These are phyloP conservation scores for Tokudaia tokunoshimensis DNA, from an alignment of 2,797 vertebrate genomes.

Conservation along the genomic window DNA sequence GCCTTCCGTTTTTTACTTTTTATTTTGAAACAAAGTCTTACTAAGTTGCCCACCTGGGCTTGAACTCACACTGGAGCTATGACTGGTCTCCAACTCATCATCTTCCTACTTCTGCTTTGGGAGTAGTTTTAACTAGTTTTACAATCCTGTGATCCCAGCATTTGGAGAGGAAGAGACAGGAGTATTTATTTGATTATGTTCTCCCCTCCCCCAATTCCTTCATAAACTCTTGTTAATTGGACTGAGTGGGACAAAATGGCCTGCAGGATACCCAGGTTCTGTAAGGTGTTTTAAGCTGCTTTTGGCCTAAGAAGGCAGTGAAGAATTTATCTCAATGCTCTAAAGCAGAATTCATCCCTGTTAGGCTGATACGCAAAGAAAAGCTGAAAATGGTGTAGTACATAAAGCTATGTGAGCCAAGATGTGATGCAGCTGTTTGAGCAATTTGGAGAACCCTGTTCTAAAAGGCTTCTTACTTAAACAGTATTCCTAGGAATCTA, in stretches of 20 bases:
- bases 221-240: constrained; percentile 44
- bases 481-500: constrained; percentile 75
- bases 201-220: neutral
- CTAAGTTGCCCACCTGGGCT: neutral
- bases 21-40: neutral
- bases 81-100: neutral
- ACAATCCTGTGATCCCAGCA: neutral
- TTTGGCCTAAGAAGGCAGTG: constrained; percentile 20
- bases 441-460: constrained; percentile 59
- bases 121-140: neutral
- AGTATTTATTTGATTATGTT: neutral
- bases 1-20: neutral
- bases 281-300: constrained; percentile 12
- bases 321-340: neutral
- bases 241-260: constrained; percentile 20
- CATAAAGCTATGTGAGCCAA: neutral
- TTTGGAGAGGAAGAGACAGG: neutral
- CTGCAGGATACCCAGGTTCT: constrained; percentile 58
- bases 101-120: neutral
- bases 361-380: neutral
- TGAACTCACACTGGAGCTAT: neutral
- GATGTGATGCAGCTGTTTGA: constrained; percentile 1
- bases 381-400: constrained; percentile 48
- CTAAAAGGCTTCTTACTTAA: constrained; percentile 49
- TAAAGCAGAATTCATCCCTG: neutral